Evolutionary conservation across 2,888 invertebrate genomes (phyloP).

Genomic region (Agrilus cyanescens): DNA sequence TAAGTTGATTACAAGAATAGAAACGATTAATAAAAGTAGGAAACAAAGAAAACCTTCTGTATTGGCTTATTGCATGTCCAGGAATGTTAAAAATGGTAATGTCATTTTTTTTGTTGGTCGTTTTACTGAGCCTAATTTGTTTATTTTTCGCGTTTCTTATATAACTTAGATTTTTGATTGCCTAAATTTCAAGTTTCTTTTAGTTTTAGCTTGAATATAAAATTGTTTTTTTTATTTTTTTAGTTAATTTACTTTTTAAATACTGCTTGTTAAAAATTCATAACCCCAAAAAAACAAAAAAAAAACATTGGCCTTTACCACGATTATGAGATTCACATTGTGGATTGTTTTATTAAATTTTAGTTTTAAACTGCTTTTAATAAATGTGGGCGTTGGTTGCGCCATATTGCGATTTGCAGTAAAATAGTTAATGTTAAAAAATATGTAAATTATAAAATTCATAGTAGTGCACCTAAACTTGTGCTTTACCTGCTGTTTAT

Average conservation of each 20-base stretch:
- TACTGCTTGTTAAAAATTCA: constrained; percentile 33
- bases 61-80: constrained; percentile 23
- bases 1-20: constrained; percentile 26
- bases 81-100: constrained; percentile 30
- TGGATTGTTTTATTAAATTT: constrained; percentile 2
- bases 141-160: constrained; percentile 12
- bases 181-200: constrained; percentile 3
- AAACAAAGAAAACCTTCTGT: constrained; percentile 12
- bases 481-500: too few species aligned
- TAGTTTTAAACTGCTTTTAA: constrained; percentile 11
- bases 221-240: constrained; percentile 14
- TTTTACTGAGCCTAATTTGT: constrained; percentile 1
- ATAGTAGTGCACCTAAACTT: too few species aligned
- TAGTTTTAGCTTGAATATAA: background rate
- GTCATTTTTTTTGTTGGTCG: constrained; percentile 28
- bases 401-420: constrained; percentile 27
- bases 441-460: constrained; percentile 20
- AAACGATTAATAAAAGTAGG: constrained; percentile 10
- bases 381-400: constrained; percentile 33
- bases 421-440: constrained; percentile 19
- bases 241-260: constrained; percentile 4
- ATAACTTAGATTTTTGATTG: constrained; percentile 9
- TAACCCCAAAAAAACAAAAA: constrained; percentile 37
- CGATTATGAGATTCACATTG: constrained; percentile 1
- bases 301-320: constrained; percentile 13